Evolutionary conservation across 2,113 vertebrate genomes (phyloP).

Genomic region (Thermophis baileyi): DNA sequence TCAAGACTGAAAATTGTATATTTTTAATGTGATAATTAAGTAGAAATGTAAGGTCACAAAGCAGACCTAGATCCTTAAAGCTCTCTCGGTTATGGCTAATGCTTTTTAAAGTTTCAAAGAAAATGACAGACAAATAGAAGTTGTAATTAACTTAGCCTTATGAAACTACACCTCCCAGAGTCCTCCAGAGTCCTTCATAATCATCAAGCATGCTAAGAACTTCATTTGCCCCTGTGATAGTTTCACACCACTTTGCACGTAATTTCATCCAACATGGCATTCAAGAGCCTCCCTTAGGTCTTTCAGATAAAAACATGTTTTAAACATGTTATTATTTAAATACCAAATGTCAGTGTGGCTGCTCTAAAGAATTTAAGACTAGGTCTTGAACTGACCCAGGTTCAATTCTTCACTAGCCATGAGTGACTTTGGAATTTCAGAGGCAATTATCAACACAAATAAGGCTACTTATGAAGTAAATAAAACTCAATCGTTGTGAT

Average conservation of each 20-base stretch:
- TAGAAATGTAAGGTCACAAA: slow-evolving; percentile 8
- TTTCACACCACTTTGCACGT: neutral
- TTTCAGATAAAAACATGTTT: neutral
- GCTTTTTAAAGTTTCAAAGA: slow-evolving; percentile 34
- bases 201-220: slow-evolving; percentile 41
- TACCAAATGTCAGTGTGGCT: neutral
- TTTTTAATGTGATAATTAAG: slow-evolving; percentile 3
- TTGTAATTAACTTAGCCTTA: slow-evolving; percentile 35
- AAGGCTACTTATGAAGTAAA: neutral
- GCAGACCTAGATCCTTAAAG: slow-evolving; percentile 9
- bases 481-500: neutral
- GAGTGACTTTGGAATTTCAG: neutral
- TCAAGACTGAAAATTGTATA: slow-evolving; percentile 34
- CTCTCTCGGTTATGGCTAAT: slow-evolving; percentile 15
- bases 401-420: neutral
- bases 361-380: neutral
- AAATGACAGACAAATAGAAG: slow-evolving; percentile 35
- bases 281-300: neutral
- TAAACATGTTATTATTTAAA: neutral
- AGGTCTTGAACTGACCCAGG: neutral
- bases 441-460: neutral
- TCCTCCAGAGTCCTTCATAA: slow-evolving; percentile 5
- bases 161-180: slow-evolving; percentile 31
- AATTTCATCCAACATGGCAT: neutral
- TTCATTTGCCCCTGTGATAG: slow-evolving; percentile 8